Evolutionary conservation across 1,140 invertebrate genomes (phyloP), one percentile per base, ranked within the genome.

Genomic region (Drosophila melanica): DNA sequence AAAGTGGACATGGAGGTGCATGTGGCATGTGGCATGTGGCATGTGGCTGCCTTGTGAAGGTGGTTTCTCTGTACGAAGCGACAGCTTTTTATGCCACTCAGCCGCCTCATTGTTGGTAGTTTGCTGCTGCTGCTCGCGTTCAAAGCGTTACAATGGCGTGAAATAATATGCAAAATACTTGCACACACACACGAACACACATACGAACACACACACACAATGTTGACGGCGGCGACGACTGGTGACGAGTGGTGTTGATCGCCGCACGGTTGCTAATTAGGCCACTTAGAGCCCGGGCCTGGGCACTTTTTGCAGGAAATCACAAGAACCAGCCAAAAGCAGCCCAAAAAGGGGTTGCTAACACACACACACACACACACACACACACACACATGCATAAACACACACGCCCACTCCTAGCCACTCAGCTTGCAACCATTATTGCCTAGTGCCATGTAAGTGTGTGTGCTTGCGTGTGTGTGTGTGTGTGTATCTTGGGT

Each of bases 131-230:
- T 69, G 71, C 57, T 62, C 57, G 71, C 79, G 79, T 71, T 82
- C 75, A 82, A 82, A 82, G 79, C 80, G 82, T 77, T 86, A 87
- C 79, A 87, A 87, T 87, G 82, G 82, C 82, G 82, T 87, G 82
- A 87, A 87, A 87, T 87, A 87, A 87, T 87, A 87, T 87, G 82
- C 82, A 87, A 87, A 87, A 82, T 82, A 84, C 80, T 79, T 60
- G 35, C 65, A 63, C 79, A 79, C 62, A 66, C 51, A 53, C 30
- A 58, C 53, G 58, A 33, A 63, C 51, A 62, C 66, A 42, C 37
- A 53, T 39, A 58, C 51, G 20, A 27, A 42, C 44, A 51, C 41
- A 45, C 14, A 63, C 50, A 60, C 44, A 33, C 30, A 35, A 16
- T 16, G 45, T 10, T 35, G 65, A 50, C 54, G 48, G 16, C 50